A percentile compares a stretch with the other conserved stretches of the same genome.
Conservation (phyloP, 2,797 vertebrate species). For the Myotis planiceps region DNA sequence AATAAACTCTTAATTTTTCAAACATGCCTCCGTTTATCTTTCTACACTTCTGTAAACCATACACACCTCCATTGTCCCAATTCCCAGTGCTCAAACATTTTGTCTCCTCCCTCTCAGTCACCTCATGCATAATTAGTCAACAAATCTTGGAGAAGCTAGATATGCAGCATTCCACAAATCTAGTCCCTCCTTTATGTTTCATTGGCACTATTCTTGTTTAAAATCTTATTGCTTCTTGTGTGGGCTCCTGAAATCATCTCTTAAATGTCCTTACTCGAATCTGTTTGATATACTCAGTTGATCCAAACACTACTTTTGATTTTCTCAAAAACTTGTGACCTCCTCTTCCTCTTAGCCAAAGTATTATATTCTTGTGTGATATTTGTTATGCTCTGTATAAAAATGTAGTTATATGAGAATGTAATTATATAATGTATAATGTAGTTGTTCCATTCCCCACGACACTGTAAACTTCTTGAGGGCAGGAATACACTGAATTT, state of each 20-base stretch:
- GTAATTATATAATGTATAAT: neutral
- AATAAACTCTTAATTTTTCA: neutral
- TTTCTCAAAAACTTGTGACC: neutral
- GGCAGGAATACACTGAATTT: neutral
- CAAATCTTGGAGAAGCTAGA: neutral
- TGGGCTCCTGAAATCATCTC: neutral
- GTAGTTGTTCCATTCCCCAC: neutral
- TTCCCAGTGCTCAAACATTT: neutral
- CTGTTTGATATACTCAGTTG: neutral
- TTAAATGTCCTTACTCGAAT: neutral
- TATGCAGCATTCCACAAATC: neutral
- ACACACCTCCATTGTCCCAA: neutral
- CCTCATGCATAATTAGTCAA: neutral
- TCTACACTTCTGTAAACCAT: neutral
- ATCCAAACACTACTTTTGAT: neutral
- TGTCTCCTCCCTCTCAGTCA: neutral
- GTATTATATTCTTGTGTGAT: neutral
- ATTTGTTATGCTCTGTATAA: neutral
- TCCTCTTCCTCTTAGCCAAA: constrained; percentile 18
- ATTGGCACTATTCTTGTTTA: neutral
- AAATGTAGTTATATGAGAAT: neutral
- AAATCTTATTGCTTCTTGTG: neutral
- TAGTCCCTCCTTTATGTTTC: neutral
- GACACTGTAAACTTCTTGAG: neutral
- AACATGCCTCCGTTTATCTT: neutral